Evolutionary conservation across 2,797 vertebrate species (phyloP), one percentile per base, ranked within the genome.

Genomic region (Lepus oiostolus): DNA sequence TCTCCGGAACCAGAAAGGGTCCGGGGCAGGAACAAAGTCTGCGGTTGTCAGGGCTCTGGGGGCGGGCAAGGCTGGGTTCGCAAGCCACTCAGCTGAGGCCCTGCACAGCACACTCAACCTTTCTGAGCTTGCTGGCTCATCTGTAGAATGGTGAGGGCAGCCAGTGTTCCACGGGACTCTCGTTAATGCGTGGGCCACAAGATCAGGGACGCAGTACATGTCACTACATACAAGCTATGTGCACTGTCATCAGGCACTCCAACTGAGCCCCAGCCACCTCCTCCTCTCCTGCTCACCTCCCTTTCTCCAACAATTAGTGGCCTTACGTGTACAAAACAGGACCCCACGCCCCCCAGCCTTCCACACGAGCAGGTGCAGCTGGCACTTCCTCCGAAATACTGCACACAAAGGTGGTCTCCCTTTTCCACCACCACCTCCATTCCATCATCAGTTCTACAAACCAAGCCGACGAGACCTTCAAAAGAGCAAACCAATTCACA

Each of bases 401-500:
- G 17, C 17, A 32, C 24, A 52, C 26, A 83, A 70, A 80, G 10
- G 14, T 67, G 35, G 30, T 35, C 82, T 87, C 75, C 67, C 19
- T 38, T 47, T 58, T 38, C 58, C 52, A 54, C 11, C 22, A 58
- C 24, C 38, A 60, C 35, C 11, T 16, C n/a, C 80, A 47, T 60
- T 50, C 76, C 75, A 58, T 35, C 72, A 86, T n/a, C 75, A 63
- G 85, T 58, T 77, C 32, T 62, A 83, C 17, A 72, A 24, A 88
- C 17, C 42, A 47, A 91, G 60, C 50, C 71, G 65, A 58, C 4
- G 1, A n/a, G 14, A 83, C 30, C 4, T 88, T 71, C 22, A 81
- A 82, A 95, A 94, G 88, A 14, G 14, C 54, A 81, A 81, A 88
- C 62, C 13, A 82, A 26, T 80, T 28, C 7, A n/a, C 30, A n/a